Evolutionary conservation across 2,113 vertebrate species (phyloP).

Genomic region (Macrotus californicus): DNA sequence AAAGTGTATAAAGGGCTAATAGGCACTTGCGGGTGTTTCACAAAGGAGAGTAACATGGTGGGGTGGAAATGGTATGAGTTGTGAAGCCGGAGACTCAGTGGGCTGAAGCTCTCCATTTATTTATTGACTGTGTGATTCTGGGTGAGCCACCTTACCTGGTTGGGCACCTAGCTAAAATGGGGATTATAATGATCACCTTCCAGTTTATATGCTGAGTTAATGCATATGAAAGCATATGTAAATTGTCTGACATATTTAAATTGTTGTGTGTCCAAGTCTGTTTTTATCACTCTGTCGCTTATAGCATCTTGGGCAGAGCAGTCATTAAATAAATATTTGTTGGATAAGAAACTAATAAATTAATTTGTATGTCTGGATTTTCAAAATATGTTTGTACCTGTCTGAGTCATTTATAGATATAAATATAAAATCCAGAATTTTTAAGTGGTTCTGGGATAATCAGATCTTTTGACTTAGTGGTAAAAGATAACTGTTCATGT

Average conservation of each 20-base stretch:
- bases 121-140: not conserved
- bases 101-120: not conserved
- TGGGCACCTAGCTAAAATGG: not conserved
- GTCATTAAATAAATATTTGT: constrained; percentile 19
- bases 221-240: not conserved
- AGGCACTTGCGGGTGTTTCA: not conserved
- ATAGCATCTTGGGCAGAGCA: not conserved
- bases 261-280: not conserved
- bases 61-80: not conserved
- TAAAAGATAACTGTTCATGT: not conserved
- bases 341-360: constrained; percentile 32
- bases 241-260: constrained; percentile 13
- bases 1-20: not conserved
- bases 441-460: not conserved
- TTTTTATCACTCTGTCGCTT: not conserved
- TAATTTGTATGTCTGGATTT: constrained; percentile 21
- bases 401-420: not conserved
- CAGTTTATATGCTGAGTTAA: not conserved
- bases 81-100: not conserved
- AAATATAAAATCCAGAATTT: constrained; percentile 21
- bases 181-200: not conserved
- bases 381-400: not conserved
- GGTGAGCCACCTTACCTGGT: not conserved
- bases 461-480: not conserved
- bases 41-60: not conserved